phyloP scores from a whole-genome alignment of 1,140 invertebrate genomes.

The Pentalonia nigronervosa region DNA sequence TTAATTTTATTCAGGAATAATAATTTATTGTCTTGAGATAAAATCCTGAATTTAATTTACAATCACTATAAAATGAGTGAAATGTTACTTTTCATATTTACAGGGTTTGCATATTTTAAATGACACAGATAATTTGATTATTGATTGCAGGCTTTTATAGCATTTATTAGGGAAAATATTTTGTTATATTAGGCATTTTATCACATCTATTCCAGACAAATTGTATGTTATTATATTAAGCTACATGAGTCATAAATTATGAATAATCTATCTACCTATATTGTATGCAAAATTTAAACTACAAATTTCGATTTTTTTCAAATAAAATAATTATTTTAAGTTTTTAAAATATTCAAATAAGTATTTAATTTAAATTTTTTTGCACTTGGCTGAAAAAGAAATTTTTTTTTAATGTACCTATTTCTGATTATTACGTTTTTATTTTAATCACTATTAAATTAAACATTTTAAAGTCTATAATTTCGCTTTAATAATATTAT shows the following conservation, averaged over 20 bases:
- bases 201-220: too few species aligned
- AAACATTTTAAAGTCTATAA: not conserved
- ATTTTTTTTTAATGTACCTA: not conserved
- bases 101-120: not conserved
- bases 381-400: not conserved
- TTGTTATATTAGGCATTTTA: not conserved
- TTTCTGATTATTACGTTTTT: not conserved
- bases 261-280: not conserved
- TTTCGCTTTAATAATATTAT: not conserved
- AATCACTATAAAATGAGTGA: not conserved
- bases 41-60: too few species aligned
- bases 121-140: not conserved
- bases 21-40: too few species aligned
- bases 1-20: too few species aligned
- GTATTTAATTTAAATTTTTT: too few species aligned
- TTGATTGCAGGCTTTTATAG: not conserved
- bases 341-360: too few species aligned
- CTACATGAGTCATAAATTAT: not conserved
- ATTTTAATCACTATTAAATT: not conserved
- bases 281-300: not conserved
- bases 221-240: too few species aligned
- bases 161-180: not conserved
- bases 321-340: too few species aligned
- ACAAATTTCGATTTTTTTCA: not conserved
- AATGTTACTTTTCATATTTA: not conserved